A percentile compares a stretch with the other conserved stretches of the same genome.
Conservation (phyloP, 1,140 invertebrate species). For the Achatina immaculata region DNA sequence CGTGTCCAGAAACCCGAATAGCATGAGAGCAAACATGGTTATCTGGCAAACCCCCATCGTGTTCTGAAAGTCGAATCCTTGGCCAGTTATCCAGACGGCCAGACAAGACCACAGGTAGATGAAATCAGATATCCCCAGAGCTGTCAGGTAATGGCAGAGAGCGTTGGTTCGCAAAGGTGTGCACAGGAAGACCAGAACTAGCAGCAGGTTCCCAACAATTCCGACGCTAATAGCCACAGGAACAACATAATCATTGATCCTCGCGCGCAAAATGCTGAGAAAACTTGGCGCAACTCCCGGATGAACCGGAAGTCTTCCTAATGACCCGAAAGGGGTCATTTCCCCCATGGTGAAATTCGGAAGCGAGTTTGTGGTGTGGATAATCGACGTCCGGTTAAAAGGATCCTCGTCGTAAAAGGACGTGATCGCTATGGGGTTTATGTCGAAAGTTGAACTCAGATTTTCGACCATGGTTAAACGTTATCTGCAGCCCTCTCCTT, state of each 20-base stretch:
- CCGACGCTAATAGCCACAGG: constrained; percentile 40
- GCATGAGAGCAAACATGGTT: constrained; percentile 39
- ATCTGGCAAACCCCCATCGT: constrained; percentile 51
- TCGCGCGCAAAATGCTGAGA: not conserved
- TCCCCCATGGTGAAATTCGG: not conserved
- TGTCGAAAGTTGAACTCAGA: not conserved
- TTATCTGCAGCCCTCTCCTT: too few species aligned
- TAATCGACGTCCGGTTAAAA: not conserved
- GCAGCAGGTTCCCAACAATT: constrained; percentile 37
- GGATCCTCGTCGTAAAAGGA: not conserved
- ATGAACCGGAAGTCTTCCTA: not conserved
- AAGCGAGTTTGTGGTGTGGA: not conserved
- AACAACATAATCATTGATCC: constrained; percentile 35
- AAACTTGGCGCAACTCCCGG: not conserved
- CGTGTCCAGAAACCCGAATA: constrained; percentile 41
- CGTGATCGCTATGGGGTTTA: not conserved
- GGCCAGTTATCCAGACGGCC: constrained; percentile 39
- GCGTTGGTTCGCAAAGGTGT: constrained; percentile 38
- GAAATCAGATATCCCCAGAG: constrained; percentile 43
- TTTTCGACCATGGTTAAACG: too few species aligned
- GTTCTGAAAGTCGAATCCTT: constrained; percentile 42
- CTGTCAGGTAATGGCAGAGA: constrained; percentile 48
- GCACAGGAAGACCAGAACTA: constrained; percentile 38
- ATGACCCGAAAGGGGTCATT: not conserved
- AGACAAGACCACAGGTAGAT: constrained; percentile 39